Base-by-base conservation (phyloP, 2,113 vertebrate species). In the Alectura lathami region DNA sequence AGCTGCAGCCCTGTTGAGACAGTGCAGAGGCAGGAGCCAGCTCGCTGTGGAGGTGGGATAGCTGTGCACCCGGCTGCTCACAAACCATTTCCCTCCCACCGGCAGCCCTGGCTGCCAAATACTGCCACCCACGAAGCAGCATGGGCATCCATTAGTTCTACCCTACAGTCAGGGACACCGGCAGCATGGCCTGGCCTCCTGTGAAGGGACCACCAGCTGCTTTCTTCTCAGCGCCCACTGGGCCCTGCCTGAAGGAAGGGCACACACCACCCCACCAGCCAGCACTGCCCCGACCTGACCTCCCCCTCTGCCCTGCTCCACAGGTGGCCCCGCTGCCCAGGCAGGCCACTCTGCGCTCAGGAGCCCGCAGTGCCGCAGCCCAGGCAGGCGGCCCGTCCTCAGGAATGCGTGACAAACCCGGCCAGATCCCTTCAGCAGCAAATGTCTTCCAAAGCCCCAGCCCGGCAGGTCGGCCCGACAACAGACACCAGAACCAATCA, bases 371-470 rank as follows among this genome's bases (percentile, higher is more conserved):
- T 67, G 23, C 38, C 1, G 0, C 42, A 48, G 42, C 54, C 1
- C 0, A 59, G 70, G 36, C 6, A 2, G 30, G 22, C 2, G 2
- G 5, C 11, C 15, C 1, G 1, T 17, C 32, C 43, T 15, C 3
- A 0, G 50, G 56, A 74, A 74, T 3, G 3, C 9, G 15, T 0
- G 1, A 74, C 29, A 59, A 56, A 60, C 2, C 4, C 0, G 2
- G 48, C 6, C 0, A 4, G 56, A 47, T 79, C 50, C 54, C 59
- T 60, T 50, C 38, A 69, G 50, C 56, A 70, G 47, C 26, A 68
- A 86, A 26, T 15, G 21, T 22, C 34, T 54, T 68, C 43, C 38
- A 43, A 81, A 77, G 17, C 17, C 13, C 43, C 63, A 53, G 64
- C 15, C 2, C 1, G 20, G 36, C 40, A 53, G 29, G 23, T 48